These are phyloP conservation scores for Psylliodes chrysocephalus DNA, from an alignment of 2,888 invertebrate genomes.

Conservation along the genomic window DNA sequence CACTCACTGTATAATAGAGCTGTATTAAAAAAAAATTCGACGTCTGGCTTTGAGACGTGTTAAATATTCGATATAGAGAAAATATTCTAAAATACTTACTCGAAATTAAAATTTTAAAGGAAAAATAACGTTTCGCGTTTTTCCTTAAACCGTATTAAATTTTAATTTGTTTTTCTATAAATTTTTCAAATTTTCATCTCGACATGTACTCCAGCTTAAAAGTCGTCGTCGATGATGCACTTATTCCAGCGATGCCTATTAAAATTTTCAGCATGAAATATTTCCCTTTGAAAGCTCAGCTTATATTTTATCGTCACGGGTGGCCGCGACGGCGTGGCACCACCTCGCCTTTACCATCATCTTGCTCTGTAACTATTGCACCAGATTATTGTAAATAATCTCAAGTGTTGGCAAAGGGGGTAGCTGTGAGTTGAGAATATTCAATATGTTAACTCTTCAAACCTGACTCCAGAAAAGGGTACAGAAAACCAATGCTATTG, in stretches of 20 bases:
- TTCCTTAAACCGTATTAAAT: neutral
- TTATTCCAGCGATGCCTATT: constrained; percentile 34
- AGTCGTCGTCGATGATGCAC: constrained; percentile 24
- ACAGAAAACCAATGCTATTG: too few species aligned
- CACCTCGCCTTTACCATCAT: constrained; percentile 16
- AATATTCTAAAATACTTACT: too few species aligned
- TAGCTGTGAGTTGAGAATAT: too few species aligned
- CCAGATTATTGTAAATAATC: too few species aligned
- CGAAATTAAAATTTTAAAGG: constrained; percentile 2
- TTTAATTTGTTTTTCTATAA: constrained; percentile 10
- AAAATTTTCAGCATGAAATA: constrained; percentile 44
- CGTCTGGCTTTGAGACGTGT: too few species aligned
- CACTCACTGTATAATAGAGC: too few species aligned
- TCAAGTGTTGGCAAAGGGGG: too few species aligned
- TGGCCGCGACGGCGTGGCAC: constrained; percentile 38
- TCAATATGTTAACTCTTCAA: too few species aligned
- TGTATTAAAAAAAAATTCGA: too few species aligned
- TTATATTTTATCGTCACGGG: constrained; percentile 38
- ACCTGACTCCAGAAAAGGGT: too few species aligned
- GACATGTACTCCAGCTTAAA: constrained; percentile 11
- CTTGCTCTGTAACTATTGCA: neutral
- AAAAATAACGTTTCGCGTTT: neutral
- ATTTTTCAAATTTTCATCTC: constrained; percentile 19
- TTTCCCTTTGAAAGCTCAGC: constrained; percentile 32
- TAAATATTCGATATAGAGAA: too few species aligned